phyloP scores from a whole-genome alignment of 2,888 invertebrate species.

The Hylaea fasciaria region DNA sequence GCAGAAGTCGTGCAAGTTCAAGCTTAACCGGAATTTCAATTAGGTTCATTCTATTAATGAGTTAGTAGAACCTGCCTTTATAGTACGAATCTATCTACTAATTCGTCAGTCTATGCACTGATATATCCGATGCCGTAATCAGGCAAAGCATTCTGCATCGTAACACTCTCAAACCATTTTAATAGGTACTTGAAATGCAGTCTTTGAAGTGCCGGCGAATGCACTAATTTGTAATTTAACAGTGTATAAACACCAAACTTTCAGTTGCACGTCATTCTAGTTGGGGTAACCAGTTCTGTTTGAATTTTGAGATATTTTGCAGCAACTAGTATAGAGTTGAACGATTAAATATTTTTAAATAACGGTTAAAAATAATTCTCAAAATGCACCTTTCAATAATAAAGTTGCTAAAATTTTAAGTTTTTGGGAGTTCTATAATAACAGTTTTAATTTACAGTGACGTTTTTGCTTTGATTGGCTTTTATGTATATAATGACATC shows the following conservation, averaged over 20 bases:
- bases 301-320: constrained; percentile 5
- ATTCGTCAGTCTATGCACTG: background rate
- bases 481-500: no score
- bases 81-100: no score
- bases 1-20: no score
- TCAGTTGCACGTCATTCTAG: constrained; percentile 28
- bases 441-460: no score
- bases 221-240: constrained; percentile 41
- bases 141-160: constrained; percentile 21
- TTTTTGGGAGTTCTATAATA: no score
- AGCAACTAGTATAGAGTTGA: background rate
- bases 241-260: constrained; percentile 38
- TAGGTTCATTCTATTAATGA: no score
- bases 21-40: no score
- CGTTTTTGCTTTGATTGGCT: no score
- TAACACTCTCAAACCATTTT: constrained; percentile 15
- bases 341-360: background rate
- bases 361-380: no score
- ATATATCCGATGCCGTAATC: constrained; percentile 24
- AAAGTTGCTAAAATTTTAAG: no score
- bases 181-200: constrained; percentile 26
- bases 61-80: no score
- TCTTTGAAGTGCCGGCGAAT: constrained; percentile 38
- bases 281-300: constrained; percentile 15
- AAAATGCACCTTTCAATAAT: no score